A percentile compares a stretch with the other conserved stretches of the same genome.
phyloP scores from a whole-genome alignment of 2,113 vertebrate species.

The Crocuta crocuta region DNA sequence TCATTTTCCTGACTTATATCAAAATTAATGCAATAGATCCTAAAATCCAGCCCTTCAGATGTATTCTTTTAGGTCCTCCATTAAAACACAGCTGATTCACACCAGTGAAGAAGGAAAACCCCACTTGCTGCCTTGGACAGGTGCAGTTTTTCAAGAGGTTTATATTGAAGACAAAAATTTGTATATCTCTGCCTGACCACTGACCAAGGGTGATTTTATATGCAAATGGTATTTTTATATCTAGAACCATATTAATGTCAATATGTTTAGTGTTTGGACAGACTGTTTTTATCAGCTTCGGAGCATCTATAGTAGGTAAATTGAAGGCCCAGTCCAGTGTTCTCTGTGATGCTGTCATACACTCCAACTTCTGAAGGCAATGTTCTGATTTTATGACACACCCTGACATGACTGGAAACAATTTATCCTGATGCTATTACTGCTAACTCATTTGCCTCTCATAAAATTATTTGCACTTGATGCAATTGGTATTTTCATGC shows the following conservation, averaged over 20 bases:
- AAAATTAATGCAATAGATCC: not conserved
- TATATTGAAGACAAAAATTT: not conserved
- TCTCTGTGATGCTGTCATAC: constrained; percentile 1
- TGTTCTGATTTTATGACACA: constrained; percentile 27
- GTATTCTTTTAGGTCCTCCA: not conserved
- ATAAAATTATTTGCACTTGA: constrained; percentile 20
- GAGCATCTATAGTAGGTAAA: not conserved
- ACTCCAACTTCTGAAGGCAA: not conserved
- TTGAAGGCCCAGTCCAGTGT: not conserved
- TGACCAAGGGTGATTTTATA: not conserved
- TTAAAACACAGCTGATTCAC: not conserved
- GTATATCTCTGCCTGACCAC: not conserved
- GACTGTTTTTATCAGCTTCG: not conserved
- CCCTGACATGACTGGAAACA: not conserved
- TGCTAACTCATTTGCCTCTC: not conserved
- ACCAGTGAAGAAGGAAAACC: not conserved
- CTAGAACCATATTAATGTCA: not conserved
- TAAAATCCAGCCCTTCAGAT: not conserved
- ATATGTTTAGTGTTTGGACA: not conserved
- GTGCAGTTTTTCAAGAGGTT: not conserved
- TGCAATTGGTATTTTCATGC: not conserved
- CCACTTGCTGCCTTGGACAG: not conserved
- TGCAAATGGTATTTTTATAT: not conserved
- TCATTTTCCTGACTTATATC: not conserved
- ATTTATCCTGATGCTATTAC: not conserved